Conservation (phyloP, 2,888 invertebrate genomes). For the Pseudanteris insignis region DNA sequence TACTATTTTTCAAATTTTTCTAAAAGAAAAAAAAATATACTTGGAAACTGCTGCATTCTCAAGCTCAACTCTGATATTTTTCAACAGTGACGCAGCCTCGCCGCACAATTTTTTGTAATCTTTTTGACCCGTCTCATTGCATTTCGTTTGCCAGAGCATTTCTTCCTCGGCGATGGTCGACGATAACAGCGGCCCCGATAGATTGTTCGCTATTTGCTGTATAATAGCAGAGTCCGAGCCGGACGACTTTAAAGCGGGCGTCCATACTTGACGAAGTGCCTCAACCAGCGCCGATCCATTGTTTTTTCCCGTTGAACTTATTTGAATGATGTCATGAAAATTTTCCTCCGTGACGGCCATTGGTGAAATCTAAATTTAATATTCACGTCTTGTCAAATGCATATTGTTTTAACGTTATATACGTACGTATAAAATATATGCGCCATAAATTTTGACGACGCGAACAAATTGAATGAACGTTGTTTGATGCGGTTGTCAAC, state of each 20-base stretch:
- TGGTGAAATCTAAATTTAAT: too few relatives aligned
- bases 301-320: constrained; percentile 56
- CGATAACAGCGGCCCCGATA: constrained; percentile 54
- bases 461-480: too few relatives aligned
- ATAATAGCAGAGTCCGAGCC: constrained; percentile 53
- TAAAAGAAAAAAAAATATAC: too few relatives aligned
- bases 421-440: too few relatives aligned
- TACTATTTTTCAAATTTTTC: background rate
- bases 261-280: constrained; percentile 62
- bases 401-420: too few relatives aligned
- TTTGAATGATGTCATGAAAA: constrained; percentile 61
- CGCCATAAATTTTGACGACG: too few relatives aligned
- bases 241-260: constrained; percentile 55
- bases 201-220: constrained; percentile 58
- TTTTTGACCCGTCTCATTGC: constrained; percentile 50
- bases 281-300: constrained; percentile 56
- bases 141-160: constrained; percentile 52
- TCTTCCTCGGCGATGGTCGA: constrained; percentile 57
- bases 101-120: constrained; percentile 53
- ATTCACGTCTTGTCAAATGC: too few relatives aligned
- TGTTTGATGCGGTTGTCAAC: too few relatives aligned
- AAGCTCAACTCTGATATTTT: constrained; percentile 56
- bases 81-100: constrained; percentile 52
- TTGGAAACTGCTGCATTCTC: constrained; percentile 58
- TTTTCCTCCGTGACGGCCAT: constrained; percentile 55